Conservation (phyloP, 2,797 vertebrate genomes). For the Gallinago solitaria region DNA sequence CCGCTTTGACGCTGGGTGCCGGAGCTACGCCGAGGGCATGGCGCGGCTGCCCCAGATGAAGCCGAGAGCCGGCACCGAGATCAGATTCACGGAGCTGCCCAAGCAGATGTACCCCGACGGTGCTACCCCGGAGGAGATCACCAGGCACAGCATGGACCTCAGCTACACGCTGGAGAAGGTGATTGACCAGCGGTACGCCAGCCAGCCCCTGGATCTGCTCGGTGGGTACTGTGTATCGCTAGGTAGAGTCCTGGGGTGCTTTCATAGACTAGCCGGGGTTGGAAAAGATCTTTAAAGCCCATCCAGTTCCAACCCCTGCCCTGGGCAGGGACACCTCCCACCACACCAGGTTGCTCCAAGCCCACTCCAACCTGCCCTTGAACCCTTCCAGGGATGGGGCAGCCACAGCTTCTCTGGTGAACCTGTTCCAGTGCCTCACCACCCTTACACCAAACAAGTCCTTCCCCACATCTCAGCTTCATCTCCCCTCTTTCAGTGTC, state of each 20-base stretch:
- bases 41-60: constrained; percentile 91
- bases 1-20: constrained; percentile 84
- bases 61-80: constrained; percentile 86
- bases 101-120: constrained; percentile 87
- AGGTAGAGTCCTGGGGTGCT: fast-evolving
- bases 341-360: too few species aligned
- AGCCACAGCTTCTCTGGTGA: too few species aligned
- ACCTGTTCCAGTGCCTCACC: neutral
- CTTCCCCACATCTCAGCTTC: too few species aligned
- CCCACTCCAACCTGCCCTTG: too few species aligned
- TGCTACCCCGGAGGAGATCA: constrained; percentile 91
- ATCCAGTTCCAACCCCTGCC: neutral
- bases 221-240: constrained; percentile 73
- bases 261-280: neutral
- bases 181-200: constrained; percentile 79
- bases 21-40: constrained; percentile 92
- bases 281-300: neutral
- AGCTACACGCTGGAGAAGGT: constrained; percentile 89
- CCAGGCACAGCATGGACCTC: constrained; percentile 90
- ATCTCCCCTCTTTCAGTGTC: neutral
- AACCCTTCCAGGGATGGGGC: too few species aligned
- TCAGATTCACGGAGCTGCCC: constrained; percentile 90
- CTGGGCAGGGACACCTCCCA: too few species aligned
- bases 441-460: neutral
- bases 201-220: constrained; percentile 85